Percentiles rank a stretch among this genome's conserved stretches.
Evolutionary conservation across 92 coral and sea anemone genomes (phyloP).

Genomic region (Palythoa grandiflora): DNA sequence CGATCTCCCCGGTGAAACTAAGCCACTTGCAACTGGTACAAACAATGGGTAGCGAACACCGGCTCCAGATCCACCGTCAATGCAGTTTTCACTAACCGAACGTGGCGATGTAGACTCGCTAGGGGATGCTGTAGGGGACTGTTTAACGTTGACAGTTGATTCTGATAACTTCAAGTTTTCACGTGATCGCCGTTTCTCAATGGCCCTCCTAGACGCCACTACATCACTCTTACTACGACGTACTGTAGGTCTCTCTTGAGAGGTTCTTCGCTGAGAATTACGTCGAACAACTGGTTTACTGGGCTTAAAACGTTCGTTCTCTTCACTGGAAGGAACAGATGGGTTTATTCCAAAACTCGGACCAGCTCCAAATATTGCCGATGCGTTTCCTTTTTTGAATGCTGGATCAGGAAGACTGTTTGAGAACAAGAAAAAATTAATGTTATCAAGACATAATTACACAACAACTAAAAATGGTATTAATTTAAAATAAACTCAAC

Average conservation of each 20-base stretch:
- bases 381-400: constrained; percentile 78
- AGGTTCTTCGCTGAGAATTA: constrained; percentile 46
- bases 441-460: not conserved
- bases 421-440: not conserved
- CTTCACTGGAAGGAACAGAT: constrained; percentile 60
- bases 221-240: constrained; percentile 88
- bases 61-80: constrained; percentile 15
- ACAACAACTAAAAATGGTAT: too few species aligned
- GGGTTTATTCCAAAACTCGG: constrained; percentile 81
- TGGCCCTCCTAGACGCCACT: constrained; percentile 68
- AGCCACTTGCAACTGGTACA: constrained; percentile 72
- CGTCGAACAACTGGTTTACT: constrained; percentile 54
- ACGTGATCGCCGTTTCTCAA: constrained; percentile 74
- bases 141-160: constrained; percentile 58
- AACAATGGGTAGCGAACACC: constrained; percentile 84
- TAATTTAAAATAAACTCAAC: too few species aligned
- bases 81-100: constrained; percentile 45
- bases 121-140: constrained; percentile 38
- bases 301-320: constrained; percentile 65
- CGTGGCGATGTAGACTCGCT: constrained; percentile 43
- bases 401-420: constrained; percentile 88
- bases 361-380: constrained; percentile 93
- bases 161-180: constrained; percentile 71
- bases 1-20: constrained; percentile 64
- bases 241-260: constrained; percentile 66